Base-by-base conservation (phyloP, 2,113 vertebrate species). In the Ictalurus furcatus region DNA sequence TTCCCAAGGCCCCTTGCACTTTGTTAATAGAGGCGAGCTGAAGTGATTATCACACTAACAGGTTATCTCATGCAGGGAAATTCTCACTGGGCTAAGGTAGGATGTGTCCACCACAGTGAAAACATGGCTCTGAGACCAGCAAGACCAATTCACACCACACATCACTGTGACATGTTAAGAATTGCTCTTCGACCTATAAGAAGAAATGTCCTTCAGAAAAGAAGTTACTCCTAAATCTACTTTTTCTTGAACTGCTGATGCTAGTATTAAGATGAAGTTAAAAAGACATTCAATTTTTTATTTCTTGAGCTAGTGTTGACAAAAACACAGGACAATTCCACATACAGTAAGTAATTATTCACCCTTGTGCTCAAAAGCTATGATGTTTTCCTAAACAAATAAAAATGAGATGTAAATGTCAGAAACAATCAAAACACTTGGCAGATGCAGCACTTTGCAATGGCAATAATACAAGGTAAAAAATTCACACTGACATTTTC, bases 41-140 rank as follows among this genome's bases (percentile, higher is more conserved):
- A 93, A 92, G 89, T 92, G 92, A 95, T 95, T 95, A 94, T 92
- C 92, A 91, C 90, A 90, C 91, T 93, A 94, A 93, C 94, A 93
- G 93, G 91, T 89, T 91, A 88, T 80, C 73, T 34, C 74, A 92
- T 83, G 69, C 63, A 89, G 83, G 88, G 34, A 87, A 69, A 84
- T 87, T 94, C 92, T 90, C 92, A 91, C 54, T 37, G 89, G 92
- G 17, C 58, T 59, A 84, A 84, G 67, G 81, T 80, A 82, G 89
- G 89, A 86, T 91, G 85, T 89, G 69, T 87, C 85, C 83, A 83
- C 89, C 73, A 1, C 85, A 85, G 86, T 83, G 88, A 88, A 28
- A 84, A 86, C 85, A 25, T 63, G 84, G 89, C 79, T 91, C 90
- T 52, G 89, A 91, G 92, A 92, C 90, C 85, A 84, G 79, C n/a